Conservation (phyloP, 2,113 vertebrate genomes). For the Cromileptes altivelis region DNA sequence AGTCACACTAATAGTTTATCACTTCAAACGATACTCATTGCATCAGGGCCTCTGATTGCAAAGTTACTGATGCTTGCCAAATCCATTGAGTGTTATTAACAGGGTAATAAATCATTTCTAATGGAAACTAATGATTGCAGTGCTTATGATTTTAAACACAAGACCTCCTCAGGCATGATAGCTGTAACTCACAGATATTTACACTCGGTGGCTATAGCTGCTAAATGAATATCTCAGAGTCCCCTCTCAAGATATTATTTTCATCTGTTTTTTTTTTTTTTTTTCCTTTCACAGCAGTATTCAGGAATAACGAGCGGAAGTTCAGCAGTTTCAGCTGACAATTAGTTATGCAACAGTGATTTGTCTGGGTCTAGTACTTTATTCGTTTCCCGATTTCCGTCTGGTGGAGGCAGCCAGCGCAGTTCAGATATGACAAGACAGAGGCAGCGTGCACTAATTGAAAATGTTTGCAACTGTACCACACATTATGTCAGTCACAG, state of each 20-base stretch:
- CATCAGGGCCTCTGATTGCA: constrained; percentile 29
- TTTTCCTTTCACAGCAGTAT: constrained; percentile 9
- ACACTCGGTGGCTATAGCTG: neutral
- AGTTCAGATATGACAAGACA: constrained; percentile 29
- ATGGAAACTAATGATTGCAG: constrained; percentile 27
- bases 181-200: constrained; percentile 46
- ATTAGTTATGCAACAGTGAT: constrained; percentile 70
- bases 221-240: constrained; percentile 15
- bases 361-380: constrained; percentile 51
- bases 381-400: constrained; percentile 60
- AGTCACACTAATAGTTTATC: constrained; percentile 45
- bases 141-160: constrained; percentile 7
- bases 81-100: constrained; percentile 16
- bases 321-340: constrained; percentile 50
- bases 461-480: constrained; percentile 18
- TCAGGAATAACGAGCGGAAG: constrained; percentile 33
- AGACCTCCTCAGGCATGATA: constrained; percentile 6
- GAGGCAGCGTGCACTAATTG: constrained; percentile 21
- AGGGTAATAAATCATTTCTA: constrained; percentile 28
- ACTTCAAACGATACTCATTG: constrained; percentile 6
- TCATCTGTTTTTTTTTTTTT: neutral
- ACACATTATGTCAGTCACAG: constrained; percentile 6
- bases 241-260: constrained; percentile 32
- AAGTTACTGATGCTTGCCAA: constrained; percentile 43
- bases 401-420: constrained; percentile 4